Conservation (phyloP, 2,113 vertebrate genomes). For the Castor canadensis region DNA sequence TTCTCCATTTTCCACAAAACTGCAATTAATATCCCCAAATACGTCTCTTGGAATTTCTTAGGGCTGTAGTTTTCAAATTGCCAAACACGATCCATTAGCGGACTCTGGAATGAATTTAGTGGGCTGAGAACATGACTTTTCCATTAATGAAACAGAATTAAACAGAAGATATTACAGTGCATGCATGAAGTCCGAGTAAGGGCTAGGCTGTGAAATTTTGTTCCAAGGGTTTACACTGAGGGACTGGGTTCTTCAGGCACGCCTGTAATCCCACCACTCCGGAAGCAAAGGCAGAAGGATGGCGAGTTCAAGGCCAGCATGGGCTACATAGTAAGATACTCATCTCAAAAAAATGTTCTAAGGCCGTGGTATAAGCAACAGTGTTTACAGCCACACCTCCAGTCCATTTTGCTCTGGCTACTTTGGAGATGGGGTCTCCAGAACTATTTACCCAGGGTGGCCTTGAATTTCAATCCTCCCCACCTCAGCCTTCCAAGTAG, state of each 20-base stretch:
- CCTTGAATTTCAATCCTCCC: no score
- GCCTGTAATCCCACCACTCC: neutral
- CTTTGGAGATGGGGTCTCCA: no score
- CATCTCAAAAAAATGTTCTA: no score
- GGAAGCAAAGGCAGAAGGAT: no score
- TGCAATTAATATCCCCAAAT: neutral
- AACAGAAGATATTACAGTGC: neutral
- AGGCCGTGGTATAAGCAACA: no score
- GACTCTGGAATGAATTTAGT: conserved; percentile 56
- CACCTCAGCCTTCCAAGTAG: no score
- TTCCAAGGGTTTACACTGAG: neutral
- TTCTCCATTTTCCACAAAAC: neutral
- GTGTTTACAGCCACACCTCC: no score
- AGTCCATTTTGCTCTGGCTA: no score
- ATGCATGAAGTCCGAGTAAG: neutral
- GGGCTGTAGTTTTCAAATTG: neutral
- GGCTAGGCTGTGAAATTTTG: neutral
- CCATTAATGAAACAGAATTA: conserved; percentile 47
- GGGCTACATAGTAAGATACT: neutral
- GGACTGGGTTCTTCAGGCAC: neutral
- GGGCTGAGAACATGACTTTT: neutral
- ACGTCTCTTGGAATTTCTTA: neutral
- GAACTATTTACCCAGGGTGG: no score
- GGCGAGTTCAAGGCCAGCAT: neutral
- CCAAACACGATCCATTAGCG: conserved; percentile 51